phyloP scores from a whole-genome alignment of 2,888 invertebrate genomes.

The Argynnis bischoffii region DNA sequence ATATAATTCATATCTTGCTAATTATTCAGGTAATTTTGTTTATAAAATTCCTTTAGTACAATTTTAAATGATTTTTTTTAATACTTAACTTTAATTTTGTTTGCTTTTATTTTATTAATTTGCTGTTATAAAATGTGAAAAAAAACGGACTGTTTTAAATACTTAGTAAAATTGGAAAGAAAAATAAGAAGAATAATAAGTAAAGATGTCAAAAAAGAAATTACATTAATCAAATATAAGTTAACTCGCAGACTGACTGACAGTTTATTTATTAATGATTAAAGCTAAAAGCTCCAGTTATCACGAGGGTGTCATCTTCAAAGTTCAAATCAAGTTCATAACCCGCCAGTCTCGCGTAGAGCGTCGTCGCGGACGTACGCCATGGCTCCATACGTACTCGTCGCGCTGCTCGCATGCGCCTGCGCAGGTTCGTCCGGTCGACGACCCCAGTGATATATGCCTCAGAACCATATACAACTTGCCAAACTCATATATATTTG shows the following conservation, averaged over 20 bases:
- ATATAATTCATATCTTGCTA: too few relatives aligned
- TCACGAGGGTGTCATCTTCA: constrained; percentile 7
- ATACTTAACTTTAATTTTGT: too few relatives aligned
- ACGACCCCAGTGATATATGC: constrained; percentile 71
- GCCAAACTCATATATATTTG: constrained; percentile 14
- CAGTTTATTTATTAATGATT: constrained; percentile 4
- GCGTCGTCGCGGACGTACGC: constrained; percentile 51
- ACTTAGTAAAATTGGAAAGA: too few relatives aligned
- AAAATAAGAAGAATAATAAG: too few relatives aligned
- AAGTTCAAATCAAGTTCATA: constrained; percentile 17
- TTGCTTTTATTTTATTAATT: too few relatives aligned
- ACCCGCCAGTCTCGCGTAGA: constrained; percentile 45
- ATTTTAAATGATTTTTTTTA: too few relatives aligned
- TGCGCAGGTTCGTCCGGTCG: constrained; percentile 60
- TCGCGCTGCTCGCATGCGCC: constrained; percentile 47
- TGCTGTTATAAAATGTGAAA: too few relatives aligned
- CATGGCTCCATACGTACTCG: constrained; percentile 43
- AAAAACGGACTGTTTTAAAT: too few relatives aligned
- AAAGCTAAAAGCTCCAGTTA: constrained; percentile 14
- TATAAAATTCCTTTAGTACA: too few relatives aligned
- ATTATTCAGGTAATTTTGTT: too few relatives aligned
- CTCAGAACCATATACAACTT: constrained; percentile 21
- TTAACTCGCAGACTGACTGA: not conserved
- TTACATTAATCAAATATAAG: not conserved
- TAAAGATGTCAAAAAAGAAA: not conserved